These are phyloP conservation scores for Turritopsis rubra DNA, from an alignment of 30 jellyfish, hydroid and myxozoan genomes.

Conservation along the genomic window DNA sequence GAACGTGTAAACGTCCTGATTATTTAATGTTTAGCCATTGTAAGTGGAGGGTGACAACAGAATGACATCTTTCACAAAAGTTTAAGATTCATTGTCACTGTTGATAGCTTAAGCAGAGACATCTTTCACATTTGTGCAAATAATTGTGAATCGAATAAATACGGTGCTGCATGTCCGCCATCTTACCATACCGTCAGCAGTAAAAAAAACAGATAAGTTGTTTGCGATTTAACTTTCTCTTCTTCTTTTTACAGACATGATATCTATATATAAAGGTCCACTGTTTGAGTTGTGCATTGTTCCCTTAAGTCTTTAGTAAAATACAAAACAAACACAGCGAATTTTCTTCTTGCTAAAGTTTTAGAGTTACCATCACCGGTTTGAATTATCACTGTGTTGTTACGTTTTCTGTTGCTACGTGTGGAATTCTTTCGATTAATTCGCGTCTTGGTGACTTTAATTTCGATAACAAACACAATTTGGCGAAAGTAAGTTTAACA, in stretches of 20 bases:
- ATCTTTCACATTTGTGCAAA: too few relatives aligned
- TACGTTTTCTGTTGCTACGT: neutral
- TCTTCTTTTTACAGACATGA: neutral
- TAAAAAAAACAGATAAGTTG: too few relatives aligned
- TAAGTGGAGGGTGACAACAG: too few relatives aligned
- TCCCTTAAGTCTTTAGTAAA: neutral
- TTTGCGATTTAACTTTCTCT: too few relatives aligned
- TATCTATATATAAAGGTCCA: neutral
- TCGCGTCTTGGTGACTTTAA: neutral
- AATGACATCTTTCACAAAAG: too few relatives aligned
- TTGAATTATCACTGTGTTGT: neutral
- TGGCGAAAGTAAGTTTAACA: neutral
- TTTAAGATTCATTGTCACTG: neutral
- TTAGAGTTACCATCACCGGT: neutral
- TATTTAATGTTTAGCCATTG: too few relatives aligned
- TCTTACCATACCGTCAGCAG: too few relatives aligned
- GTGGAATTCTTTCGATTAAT: neutral
- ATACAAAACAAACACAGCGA: neutral
- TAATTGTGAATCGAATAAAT: too few relatives aligned
- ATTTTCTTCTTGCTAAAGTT: neutral
- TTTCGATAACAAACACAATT: neutral
- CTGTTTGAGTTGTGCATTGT: neutral
- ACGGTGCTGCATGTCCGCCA: too few relatives aligned
- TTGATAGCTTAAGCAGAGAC: neutral
- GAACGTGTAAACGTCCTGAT: too few relatives aligned